Conservation (phyloP, 1,140 invertebrate genomes). For the Ceratosolen fusciceps region DNA sequence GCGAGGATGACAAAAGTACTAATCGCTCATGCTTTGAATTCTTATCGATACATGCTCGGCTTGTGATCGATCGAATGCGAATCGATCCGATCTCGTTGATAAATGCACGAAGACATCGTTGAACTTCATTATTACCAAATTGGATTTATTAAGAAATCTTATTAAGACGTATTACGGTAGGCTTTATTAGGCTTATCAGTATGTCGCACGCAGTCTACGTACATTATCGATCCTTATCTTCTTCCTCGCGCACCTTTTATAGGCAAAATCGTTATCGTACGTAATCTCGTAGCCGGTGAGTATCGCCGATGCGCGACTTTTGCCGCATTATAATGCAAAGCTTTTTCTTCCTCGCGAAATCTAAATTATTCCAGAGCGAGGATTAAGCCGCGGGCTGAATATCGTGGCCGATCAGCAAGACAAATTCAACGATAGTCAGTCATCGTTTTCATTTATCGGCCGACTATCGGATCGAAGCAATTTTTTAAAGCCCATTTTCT, state of each 20-base stretch:
- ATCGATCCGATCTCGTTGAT: constrained; percentile 14
- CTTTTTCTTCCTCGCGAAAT: background rate
- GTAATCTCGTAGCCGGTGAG: background rate
- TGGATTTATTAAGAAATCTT: constrained; percentile 16
- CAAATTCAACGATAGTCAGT: background rate
- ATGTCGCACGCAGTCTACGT: no score
- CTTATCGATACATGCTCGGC: constrained; percentile 5
- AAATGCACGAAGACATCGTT: background rate
- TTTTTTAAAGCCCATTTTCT: background rate
- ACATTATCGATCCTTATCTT: background rate
- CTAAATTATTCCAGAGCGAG: background rate
- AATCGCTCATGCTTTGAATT: constrained; percentile 14
- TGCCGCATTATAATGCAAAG: background rate
- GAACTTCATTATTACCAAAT: background rate
- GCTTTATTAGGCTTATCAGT: background rate
- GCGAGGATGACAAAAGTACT: background rate
- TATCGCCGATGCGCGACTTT: background rate
- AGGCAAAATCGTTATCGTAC: background rate
- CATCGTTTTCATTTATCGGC: constrained; percentile 14
- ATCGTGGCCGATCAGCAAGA: background rate
- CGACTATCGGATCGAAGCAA: background rate
- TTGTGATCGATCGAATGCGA: constrained; percentile 21
- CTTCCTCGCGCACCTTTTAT: background rate
- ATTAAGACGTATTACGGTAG: background rate
- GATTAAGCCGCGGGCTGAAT: background rate